These are phyloP conservation scores for Epinotia nisella DNA, from an alignment of 2,888 invertebrate species.

Conservation along the genomic window DNA sequence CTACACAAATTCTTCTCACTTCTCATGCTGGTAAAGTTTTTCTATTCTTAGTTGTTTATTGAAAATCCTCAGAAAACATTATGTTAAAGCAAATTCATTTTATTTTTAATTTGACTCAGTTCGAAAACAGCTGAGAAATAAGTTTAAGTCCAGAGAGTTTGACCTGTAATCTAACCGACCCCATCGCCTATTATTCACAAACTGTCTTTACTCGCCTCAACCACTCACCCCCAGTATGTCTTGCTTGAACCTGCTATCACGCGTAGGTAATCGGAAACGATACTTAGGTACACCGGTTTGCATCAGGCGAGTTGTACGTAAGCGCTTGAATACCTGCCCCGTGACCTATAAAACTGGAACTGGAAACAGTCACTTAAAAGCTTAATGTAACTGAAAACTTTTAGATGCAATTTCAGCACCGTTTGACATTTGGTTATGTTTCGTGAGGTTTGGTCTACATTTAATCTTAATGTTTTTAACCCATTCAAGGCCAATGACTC, in stretches of 20 bases:
- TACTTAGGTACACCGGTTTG: neutral
- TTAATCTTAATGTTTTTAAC: too few species aligned
- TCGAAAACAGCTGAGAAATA: neutral
- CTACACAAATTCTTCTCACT: too few species aligned
- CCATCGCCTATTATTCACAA: neutral
- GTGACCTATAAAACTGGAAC: slow-evolving; percentile 21
- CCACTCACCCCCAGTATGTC: neutral
- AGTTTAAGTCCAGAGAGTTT: slow-evolving; percentile 21
- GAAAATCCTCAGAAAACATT: too few species aligned
- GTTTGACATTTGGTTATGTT: neutral
- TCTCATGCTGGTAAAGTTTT: too few species aligned
- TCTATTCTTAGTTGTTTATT: too few species aligned
- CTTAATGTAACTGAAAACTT: neutral
- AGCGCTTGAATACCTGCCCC: neutral
- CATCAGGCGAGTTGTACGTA: neutral
- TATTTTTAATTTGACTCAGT: neutral
- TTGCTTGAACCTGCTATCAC: neutral
- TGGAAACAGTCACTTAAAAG: neutral
- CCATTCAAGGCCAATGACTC: too few species aligned
- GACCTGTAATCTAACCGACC: slow-evolving; percentile 13
- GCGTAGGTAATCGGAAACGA: neutral
- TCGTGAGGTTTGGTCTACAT: too few species aligned
- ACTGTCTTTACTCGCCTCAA: neutral
- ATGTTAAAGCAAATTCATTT: neutral
- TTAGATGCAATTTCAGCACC: neutral